Conservation (phyloP, 1,140 invertebrate species). For the Drosophila serrata region DNA sequence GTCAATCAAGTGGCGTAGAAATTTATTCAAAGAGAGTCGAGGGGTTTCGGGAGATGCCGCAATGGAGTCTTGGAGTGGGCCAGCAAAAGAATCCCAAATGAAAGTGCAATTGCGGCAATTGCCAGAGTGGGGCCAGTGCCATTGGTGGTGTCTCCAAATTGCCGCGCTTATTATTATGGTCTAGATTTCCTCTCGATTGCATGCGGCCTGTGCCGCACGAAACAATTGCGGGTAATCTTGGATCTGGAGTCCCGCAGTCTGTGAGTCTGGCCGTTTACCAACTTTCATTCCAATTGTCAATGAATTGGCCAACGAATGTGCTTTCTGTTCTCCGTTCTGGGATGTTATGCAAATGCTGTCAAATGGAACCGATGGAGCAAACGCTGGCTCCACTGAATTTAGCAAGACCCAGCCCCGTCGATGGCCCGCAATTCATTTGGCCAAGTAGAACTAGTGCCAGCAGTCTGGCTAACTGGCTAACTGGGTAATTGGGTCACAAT, state of each 20-base stretch:
- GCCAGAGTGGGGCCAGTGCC: constrained; percentile 2
- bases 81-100: constrained; percentile 45
- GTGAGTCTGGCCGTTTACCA: constrained; percentile 32
- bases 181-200: constrained; percentile 49
- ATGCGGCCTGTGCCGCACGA: constrained; percentile 29
- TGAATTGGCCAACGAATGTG: constrained; percentile 57
- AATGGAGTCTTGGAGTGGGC: background rate
- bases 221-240: constrained; percentile 42
- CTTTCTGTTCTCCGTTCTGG: constrained; percentile 37
- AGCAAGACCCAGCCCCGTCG: constrained; percentile 2
- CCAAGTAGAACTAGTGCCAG: constrained; percentile 25
- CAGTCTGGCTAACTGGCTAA: constrained; percentile 49
- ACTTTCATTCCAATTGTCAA: constrained; percentile 77
- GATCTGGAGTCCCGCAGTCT: constrained; percentile 14
- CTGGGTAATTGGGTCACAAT: constrained; percentile 82
- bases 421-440: constrained; percentile 27
- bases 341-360: constrained; percentile 51
- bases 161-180: constrained; percentile 43
- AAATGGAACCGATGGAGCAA: background rate
- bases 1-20: constrained; percentile 48
- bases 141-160: constrained; percentile 35
- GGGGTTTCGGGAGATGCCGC: constrained; percentile 4
- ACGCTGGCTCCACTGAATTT: constrained; percentile 20
- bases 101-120: constrained; percentile 47
- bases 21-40: constrained; percentile 47